Base-by-base conservation (phyloP, 2,113 vertebrate species). In the Eupsittula cactorum region DNA sequence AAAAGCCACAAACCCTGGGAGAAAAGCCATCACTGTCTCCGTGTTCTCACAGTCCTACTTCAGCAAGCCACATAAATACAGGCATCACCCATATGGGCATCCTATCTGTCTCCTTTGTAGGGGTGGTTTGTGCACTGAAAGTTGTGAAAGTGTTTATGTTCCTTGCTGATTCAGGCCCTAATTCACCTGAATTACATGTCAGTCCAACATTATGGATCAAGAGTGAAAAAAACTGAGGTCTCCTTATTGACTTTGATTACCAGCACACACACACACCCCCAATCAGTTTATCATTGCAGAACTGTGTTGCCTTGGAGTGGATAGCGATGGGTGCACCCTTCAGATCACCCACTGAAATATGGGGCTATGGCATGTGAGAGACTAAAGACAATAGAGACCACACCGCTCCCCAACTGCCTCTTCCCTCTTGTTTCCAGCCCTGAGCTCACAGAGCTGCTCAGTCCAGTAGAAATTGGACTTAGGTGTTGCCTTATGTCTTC, bases 211-310 rank as follows among this genome's bases (percentile, higher is more conserved):
- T 70, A 59, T 28, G 27, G 31, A 71, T 35, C 35, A 71, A 33
- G 41, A 29, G 23, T 62, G 33, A 70, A 73, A 83, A 59, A 89
- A 17, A 0, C 1, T 55, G 29, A 25, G 50, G 16, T 75, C 6
- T 68, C 29, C 39, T 57, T 44, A n/a, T 27, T 70, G 47, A 39
- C 13, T 78, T 83, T 37, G 39, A 15, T 15, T 89, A 59, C 47
- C 4, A 4, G 17, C 53, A 31, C 52, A 31, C 52, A 53, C 16
- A 53, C 52, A 29, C 1, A 2, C 1, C 1, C 21, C 5, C 6
- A 13, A 3, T 3, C 33, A 47, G 19, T 68, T 50, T 47, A 16
- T 20, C 33, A 6, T 16, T 29, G 47, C 35, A 89, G 28, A 79
- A 65, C 19, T 16, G 9, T 47, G 42, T 6, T 78, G 7, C 28